phyloP scores from a whole-genome alignment of 2,797 vertebrate genomes.

The Silurus aristotelis region DNA sequence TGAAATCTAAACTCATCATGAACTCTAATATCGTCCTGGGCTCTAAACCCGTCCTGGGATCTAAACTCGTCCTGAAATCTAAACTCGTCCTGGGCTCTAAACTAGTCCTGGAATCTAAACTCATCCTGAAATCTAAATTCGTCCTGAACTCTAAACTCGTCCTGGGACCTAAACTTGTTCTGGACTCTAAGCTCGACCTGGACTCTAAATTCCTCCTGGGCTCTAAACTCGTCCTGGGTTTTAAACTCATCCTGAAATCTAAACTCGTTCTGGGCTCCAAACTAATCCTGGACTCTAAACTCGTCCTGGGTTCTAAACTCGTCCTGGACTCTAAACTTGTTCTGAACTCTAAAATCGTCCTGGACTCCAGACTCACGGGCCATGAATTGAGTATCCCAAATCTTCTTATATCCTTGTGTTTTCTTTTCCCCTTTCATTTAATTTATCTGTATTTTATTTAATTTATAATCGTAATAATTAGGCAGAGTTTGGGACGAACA shows the following conservation, averaged over 20 bases:
- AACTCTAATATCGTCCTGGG: conserved; percentile 90
- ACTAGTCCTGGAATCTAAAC: conserved; percentile 62
- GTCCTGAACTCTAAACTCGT: conserved; percentile 79
- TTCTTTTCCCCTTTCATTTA: conserved; percentile 74
- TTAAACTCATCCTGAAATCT: too few relatives aligned
- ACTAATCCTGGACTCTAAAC: conserved; percentile 76
- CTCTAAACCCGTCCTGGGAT: conserved; percentile 78
- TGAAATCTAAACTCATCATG: conserved; percentile 77
- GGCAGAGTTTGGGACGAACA: conserved; percentile 75
- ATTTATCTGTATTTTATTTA: conserved; percentile 62
- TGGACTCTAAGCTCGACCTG: too few relatives aligned
- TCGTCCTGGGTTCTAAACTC: conserved; percentile 39
- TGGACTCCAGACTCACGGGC: conserved; percentile 85
- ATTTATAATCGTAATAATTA: conserved; percentile 74
- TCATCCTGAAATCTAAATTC: conserved; percentile 88
- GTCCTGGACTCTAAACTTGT: too few relatives aligned
- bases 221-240: too few relatives aligned
- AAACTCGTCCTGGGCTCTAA: conserved; percentile 88
- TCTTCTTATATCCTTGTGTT: conserved; percentile 80
- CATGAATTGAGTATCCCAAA: conserved; percentile 75
- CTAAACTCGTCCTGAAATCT: conserved; percentile 88
- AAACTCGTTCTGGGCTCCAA: too few relatives aligned
- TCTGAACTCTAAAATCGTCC: conserved; percentile 74
- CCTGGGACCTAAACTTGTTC: too few relatives aligned
- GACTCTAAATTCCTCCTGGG: too few relatives aligned